Conservation (phyloP, 2,888 invertebrate species). For the Lepetodrilus schrolli region DNA sequence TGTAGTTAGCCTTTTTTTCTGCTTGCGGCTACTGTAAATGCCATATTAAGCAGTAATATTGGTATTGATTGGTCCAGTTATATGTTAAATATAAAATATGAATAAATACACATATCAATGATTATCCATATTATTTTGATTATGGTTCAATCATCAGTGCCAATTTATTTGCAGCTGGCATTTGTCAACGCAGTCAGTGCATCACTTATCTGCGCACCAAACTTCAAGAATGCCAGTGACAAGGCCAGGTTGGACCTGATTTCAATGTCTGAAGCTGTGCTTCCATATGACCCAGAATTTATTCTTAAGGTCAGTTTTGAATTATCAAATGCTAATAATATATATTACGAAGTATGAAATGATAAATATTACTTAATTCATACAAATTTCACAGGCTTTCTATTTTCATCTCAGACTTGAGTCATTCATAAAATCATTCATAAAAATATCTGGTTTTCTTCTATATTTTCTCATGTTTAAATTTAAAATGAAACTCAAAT, state of each 20-base stretch:
- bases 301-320: slow-evolving; percentile 73
- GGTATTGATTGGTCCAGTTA: too few species aligned
- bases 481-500: neutral
- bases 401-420: too few species aligned
- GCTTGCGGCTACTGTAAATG: too few species aligned
- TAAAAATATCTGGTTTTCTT: slow-evolving; percentile 9
- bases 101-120: too few species aligned
- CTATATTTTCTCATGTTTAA: neutral
- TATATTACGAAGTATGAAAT: too few species aligned
- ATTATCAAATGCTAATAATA: neutral
- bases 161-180: slow-evolving; percentile 53
- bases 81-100: too few species aligned
- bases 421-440: neutral
- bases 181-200: slow-evolving; percentile 69
- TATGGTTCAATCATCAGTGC: neutral
- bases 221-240: slow-evolving; percentile 67
- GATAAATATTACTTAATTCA: too few species aligned
- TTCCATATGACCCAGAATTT: slow-evolving; percentile 75
- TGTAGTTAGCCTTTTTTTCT: too few species aligned
- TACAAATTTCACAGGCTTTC: neutral
- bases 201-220: slow-evolving; percentile 72
- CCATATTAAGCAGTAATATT: too few species aligned
- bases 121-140: neutral
- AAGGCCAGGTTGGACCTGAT: slow-evolving; percentile 58
- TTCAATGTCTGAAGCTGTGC: slow-evolving; percentile 59